These are phyloP conservation scores for Lytechinus variegatus DNA, from an alignment of 35 echinoderm and acorn worm species.

Conservation along the genomic window DNA sequence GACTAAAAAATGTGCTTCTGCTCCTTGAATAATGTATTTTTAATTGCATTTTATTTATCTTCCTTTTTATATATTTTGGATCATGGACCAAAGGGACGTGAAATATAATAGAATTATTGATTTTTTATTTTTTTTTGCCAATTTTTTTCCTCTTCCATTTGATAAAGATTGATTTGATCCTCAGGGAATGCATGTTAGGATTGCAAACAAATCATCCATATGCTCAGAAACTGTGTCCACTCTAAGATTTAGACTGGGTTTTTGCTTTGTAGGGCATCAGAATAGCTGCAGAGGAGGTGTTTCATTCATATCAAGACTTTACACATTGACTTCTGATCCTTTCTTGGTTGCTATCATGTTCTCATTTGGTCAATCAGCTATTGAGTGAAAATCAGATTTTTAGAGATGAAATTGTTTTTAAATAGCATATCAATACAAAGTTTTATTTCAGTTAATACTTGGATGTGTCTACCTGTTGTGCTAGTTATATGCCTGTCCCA, in stretches of 20 bases:
- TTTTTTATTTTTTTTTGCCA: not conserved
- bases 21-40: not conserved
- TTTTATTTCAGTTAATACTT: too few relatives aligned
- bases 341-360: too few relatives aligned
- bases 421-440: too few relatives aligned
- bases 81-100: not conserved
- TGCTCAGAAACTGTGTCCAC: not conserved
- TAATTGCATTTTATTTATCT: not conserved
- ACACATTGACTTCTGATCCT: too few relatives aligned
- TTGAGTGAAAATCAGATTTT: too few relatives aligned
- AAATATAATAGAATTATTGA: not conserved
- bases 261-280: too few relatives aligned
- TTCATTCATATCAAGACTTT: too few relatives aligned
- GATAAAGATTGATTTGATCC: not conserved
- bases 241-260: not conserved
- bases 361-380: too few relatives aligned
- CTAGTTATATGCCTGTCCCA: too few relatives aligned
- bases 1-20: not conserved
- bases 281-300: too few relatives aligned
- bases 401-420: too few relatives aligned
- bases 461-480: too few relatives aligned
- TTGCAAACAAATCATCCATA: not conserved
- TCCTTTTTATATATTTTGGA: slow-evolving; percentile 8
- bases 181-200: not conserved
- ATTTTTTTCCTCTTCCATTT: not conserved